Percentiles rank a stretch among this genome's conserved stretches.
Evolutionary conservation across 2,797 vertebrate species (phyloP).

Genomic region (Mus minutoides): DNA sequence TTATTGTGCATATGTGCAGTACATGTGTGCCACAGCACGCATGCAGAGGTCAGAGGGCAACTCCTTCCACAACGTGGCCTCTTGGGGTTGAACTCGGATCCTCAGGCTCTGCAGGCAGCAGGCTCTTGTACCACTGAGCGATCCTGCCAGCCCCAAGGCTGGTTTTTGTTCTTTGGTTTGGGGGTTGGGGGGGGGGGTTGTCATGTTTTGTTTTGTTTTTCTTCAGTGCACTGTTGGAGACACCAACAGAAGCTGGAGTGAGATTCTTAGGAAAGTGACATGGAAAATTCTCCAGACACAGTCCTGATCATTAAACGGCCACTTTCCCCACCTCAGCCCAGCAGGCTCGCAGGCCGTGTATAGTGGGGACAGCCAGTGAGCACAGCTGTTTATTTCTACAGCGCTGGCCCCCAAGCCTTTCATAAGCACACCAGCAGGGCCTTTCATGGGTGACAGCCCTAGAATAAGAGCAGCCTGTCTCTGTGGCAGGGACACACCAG

Average conservation of each 20-base stretch:
- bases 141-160: neutral
- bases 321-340: neutral
- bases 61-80: neutral
- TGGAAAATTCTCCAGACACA: neutral
- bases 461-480: conserved; percentile 81
- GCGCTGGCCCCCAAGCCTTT: conserved; percentile 67
- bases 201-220: neutral
- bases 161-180: too few species aligned
- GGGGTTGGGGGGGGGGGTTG: too few species aligned
- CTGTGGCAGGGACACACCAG: conserved; percentile 79
- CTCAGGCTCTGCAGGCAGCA: neutral
- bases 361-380: neutral
- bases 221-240: neutral
- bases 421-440: conserved; percentile 75
- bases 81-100: too few species aligned
- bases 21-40: neutral
- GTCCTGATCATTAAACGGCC: neutral
- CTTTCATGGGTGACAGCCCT: conserved; percentile 83
- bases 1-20: neutral
- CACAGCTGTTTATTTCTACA: conserved; percentile 71
- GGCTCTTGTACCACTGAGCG: neutral
- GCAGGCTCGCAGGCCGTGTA: neutral
- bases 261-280: neutral
- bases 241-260: neutral
- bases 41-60: neutral